Base-by-base conservation (phyloP, 2,797 vertebrate species). In the Adrianichthys oophorus region DNA sequence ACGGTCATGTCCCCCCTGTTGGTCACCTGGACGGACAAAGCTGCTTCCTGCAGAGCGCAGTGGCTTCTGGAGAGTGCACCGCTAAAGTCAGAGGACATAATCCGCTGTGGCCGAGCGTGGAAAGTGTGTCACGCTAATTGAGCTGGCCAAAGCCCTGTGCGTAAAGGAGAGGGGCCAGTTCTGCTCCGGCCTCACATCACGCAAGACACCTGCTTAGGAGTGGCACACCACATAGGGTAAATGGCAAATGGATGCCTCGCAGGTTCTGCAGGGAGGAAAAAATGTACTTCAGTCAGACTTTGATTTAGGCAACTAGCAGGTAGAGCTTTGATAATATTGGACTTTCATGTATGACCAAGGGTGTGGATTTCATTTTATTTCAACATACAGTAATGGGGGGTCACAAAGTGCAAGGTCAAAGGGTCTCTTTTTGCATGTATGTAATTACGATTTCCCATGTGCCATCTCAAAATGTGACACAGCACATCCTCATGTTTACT, bases 101-200 rank as follows among this genome's bases (percentile, higher is more conserved):
- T 84, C 88, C 68, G 16, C 52, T 62, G 80, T 48, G 68, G 68
- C 55, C 68, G 47, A 48, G 5, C 54, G 58, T 49, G 72, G 80
- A 72, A 85, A 85, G 85, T 85, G 54, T 85, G 87, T 87, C 86
- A 87, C 66, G 53, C 73, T 88, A 87, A 89, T 87, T 85, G 76
- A 86, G 82, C 68, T 60, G 58, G 19, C 40, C 42, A 84, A 85
- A 85, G 72, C 81, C 68, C 32, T 10, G 3, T 19, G 74, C 42
- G 62, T 32, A n/a, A 24, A n/a, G 43, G 51, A 19, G 56, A 57
- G 5, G 29, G 43, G 50, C 41, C 63, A 29, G 56, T 65, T 68
- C 52, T 44, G 47, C 68, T 68, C 40, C 66, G 80, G 79, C 76
- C 72, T 69, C 41, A 24, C 44, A 48, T 40, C 47, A 59, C 55